phyloP scores from a whole-genome alignment of 2,113 vertebrate species.

The Macaca fascicularis region DNA sequence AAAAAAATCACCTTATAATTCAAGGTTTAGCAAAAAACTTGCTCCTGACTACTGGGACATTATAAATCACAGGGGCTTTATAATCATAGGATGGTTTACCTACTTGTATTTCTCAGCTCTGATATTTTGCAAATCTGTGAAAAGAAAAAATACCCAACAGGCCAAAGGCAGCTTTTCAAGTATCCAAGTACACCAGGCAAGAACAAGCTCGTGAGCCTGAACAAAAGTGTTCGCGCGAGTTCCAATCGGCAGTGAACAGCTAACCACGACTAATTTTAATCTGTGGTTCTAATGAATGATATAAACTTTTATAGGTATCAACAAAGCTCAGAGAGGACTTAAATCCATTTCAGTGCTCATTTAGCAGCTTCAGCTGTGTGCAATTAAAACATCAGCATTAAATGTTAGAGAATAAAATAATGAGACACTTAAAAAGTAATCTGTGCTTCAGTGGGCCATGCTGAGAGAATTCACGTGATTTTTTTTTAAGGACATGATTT shows the following conservation, averaged over 20 bases:
- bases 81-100: not conserved
- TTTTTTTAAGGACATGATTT: conserved; percentile 54
- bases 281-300: conserved; percentile 80
- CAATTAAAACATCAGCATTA: conserved; percentile 91
- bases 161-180: not conserved
- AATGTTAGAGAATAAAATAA: conserved; percentile 94
- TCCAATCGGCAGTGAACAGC: conserved; percentile 6
- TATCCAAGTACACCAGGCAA: not conserved
- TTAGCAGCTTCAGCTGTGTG: conserved; percentile 86
- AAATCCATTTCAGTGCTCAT: conserved; percentile 90
- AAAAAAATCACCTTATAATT: not conserved
- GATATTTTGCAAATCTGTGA: not conserved
- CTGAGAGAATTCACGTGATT: conserved; percentile 77
- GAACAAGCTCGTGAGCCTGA: not conserved
- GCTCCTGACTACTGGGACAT: not conserved
- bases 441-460: conserved; percentile 89
- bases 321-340: conserved; percentile 82
- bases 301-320: conserved; percentile 84
- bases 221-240: not conserved
- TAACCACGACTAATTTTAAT: conserved; percentile 63
- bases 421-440: conserved; percentile 94
- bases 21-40: not conserved
- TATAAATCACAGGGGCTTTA: not conserved
- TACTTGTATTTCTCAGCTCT: not conserved
- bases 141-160: conserved; percentile 4